phyloP scores from a whole-genome alignment of 2,797 vertebrate genomes.

The Sebastes melanostomus region DNA sequence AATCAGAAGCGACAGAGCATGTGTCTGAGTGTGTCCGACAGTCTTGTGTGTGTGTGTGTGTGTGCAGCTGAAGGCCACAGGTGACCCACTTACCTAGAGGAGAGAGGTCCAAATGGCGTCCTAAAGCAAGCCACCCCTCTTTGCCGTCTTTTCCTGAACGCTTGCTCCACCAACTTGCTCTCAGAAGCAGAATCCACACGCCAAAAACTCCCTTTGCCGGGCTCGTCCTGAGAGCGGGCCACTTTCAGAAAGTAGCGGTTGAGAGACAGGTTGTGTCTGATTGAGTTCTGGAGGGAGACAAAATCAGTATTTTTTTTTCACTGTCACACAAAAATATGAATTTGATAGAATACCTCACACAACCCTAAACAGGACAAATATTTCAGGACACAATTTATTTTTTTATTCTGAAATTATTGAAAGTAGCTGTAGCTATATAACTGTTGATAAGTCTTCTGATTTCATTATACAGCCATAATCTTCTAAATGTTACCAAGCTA shows the following conservation, averaged over 20 bases:
- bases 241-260: slow-evolving; percentile 99
- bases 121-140: slow-evolving; percentile 97
- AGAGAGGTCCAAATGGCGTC: slow-evolving; percentile 96
- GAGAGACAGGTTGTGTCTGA: slow-evolving; percentile 98
- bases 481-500: not conserved
- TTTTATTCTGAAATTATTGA: not conserved
- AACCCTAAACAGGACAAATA: not conserved
- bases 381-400: not conserved
- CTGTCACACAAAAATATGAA: not conserved
- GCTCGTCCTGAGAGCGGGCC: slow-evolving; percentile 97
- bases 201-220: slow-evolving; percentile 99
- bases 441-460: not conserved
- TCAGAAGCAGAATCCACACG: slow-evolving; percentile 95
- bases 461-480: not conserved
- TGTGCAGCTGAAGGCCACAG: not conserved
- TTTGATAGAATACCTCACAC: not conserved
- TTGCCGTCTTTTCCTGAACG: slow-evolving; percentile 96
- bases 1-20: slow-evolving; percentile 18
- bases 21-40: not conserved
- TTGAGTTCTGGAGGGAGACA: slow-evolving; percentile 88
- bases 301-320: not conserved
- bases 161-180: slow-evolving; percentile 96
- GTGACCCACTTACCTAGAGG: slow-evolving; percentile 86
- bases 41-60: not conserved
- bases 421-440: no score